Evolutionary conservation across 2,888 invertebrate species (phyloP).

Genomic region (Brenthis hecate): DNA sequence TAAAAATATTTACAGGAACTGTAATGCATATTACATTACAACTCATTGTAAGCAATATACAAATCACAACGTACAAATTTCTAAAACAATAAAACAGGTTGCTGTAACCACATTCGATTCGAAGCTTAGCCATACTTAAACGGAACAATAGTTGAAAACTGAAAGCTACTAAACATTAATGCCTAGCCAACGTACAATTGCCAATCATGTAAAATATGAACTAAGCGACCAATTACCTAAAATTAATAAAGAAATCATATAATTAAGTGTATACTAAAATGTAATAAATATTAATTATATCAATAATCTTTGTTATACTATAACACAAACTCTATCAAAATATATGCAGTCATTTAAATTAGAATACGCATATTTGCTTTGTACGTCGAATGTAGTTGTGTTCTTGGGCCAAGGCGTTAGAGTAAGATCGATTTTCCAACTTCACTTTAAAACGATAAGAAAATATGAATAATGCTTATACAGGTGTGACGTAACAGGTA

Average conservation of each 20-base stretch:
- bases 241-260: too few relatives aligned
- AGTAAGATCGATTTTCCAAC: constrained; percentile 51
- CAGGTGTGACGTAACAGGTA: constrained; percentile 76
- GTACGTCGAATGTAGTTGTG: background rate
- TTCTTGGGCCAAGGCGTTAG: constrained; percentile 9
- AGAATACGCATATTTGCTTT: background rate
- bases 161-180: constrained; percentile 46
- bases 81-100: constrained; percentile 42
- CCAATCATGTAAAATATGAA: background rate
- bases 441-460: constrained; percentile 56
- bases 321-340: too few relatives aligned
- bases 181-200: constrained; percentile 17
- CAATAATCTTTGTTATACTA: too few relatives aligned
- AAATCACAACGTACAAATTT: constrained; percentile 30
- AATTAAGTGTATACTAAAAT: too few relatives aligned
- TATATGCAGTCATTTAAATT: background rate
- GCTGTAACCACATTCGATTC: constrained; percentile 39
- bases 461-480: constrained; percentile 63
- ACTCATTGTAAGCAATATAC: background rate
- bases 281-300: too few relatives aligned
- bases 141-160: constrained; percentile 52
- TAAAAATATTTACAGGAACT: background rate
- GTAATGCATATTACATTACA: background rate
- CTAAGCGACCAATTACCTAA: too few relatives aligned
- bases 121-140: constrained; percentile 30